Base-by-base conservation (phyloP, 2,113 vertebrate species). In the Podarcis raffonei region DNA sequence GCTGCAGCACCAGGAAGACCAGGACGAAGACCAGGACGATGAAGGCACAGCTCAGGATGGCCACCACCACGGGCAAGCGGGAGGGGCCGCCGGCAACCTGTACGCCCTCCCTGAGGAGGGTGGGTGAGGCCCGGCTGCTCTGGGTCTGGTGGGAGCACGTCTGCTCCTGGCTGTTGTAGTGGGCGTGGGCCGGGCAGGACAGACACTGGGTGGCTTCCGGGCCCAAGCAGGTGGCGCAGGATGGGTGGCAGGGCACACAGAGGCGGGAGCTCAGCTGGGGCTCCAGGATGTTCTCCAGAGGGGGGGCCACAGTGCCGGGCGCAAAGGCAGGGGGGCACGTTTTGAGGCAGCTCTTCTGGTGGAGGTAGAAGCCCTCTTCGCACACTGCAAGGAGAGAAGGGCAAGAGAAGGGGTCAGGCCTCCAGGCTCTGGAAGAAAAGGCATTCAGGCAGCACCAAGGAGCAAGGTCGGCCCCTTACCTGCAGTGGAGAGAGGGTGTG, bases 291-390 rank as follows among this genome's bases (percentile, higher is more conserved):
- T 98, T 99, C 90, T 99, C 98, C 53, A 98, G 94, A 18, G 96
- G 96, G 35, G 98, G 97, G 93, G 98, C 98, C 0, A 97, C 97
- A 53, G 95, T 97, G 0, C 97, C 97, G 0, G 98, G 97, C 0
- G 97, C 95, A 9, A 98, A 99, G 89, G 98, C 98, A 0, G 97
- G 96, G 0, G 98, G 99, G 92, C 99, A 99, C 75, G 62, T 93
- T 96, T 98, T 98, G 94, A 99, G 97, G 57, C 99, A 99, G 92
- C 96, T 98, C 96, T 99, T 99, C 86, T 98, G 97, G 96, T 98
- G 98, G 93, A 99, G 97, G 84, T 97, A 99, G 96, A 98, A 99
- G 7, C 98, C 98, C 16, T 97, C 96, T 93, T 99, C 98, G 0
- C 98, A 99, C 93, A 99, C 99, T 99, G 96, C 3, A 0, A 42